Evolutionary conservation across 2,797 vertebrate species (phyloP).

Genomic region (Scolopax rusticola): DNA sequence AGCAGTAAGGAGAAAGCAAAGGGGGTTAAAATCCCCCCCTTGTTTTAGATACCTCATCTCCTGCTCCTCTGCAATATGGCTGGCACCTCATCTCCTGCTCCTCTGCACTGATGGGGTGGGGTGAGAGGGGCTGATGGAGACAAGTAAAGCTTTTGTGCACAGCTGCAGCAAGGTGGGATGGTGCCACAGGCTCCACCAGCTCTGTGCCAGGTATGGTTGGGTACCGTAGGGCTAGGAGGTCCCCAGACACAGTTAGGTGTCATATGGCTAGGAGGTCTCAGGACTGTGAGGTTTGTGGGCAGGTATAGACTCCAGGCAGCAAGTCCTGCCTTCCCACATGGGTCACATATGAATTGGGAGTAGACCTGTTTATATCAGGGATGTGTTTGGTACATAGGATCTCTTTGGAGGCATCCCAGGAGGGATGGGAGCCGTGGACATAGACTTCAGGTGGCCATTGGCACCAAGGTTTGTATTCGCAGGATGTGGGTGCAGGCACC

Average conservation of each 20-base stretch:
- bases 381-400: background rate
- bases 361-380: background rate
- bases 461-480: background rate
- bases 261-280: background rate
- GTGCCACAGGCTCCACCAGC: background rate
- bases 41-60: background rate
- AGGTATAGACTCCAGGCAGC: background rate
- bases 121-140: background rate
- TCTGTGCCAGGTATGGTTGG: background rate
- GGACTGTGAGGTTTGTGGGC: background rate
- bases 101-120: background rate
- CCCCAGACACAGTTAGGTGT: background rate
- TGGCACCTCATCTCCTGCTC: background rate
- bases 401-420: background rate
- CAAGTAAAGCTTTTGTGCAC: background rate
- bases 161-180: background rate
- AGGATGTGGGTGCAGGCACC: background rate
- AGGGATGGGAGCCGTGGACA: rapidly evolving
- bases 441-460: background rate
- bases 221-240: background rate
- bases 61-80: background rate
- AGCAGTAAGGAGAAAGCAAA: background rate
- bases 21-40: background rate
- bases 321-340: background rate
- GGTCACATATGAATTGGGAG: background rate